Base-by-base conservation (phyloP, 2,888 invertebrate species). In the Nudaria mundana region DNA sequence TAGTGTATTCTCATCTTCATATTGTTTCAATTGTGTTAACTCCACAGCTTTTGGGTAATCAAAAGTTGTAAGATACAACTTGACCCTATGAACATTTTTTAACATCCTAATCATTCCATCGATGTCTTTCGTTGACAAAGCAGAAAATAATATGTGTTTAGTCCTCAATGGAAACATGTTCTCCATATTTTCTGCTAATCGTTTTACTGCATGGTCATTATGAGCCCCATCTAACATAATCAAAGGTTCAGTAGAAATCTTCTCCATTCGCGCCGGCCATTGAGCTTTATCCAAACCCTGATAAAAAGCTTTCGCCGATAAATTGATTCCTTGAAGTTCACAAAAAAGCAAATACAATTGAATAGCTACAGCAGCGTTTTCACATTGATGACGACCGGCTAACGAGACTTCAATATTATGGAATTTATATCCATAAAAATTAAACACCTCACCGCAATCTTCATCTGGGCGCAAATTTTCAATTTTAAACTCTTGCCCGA, bases 221-320 rank as follows among this genome's bases (percentile, higher is more conserved):
- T 36, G 36, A n/a, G 36, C 20, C 2, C 29, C 36, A 11, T 36
- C 36, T 15, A 36, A 36, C 14, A 36, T 36, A 7, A 36, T 11
- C 8, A 36, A 36, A 5, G 36, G 36, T 3, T 36, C 14, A 2
- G 5, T 13, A 14, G 10, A 22, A 29, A 36, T 30, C 15, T 22
- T 36, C 15, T 36, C 36, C 36, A 36, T 36, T 15, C 36, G 29
- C 8, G 36, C 36, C 8, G 30, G 36, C 36, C 36, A 36, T 7
- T 15, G 12, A 23, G 36, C 14, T 22, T 36, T 30, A 30, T 10
- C 10, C 12, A 36, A 30, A 4, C 36, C 36, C 30, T 23, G 36
- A 30, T 23, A 30, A 10, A 36, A 4, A 11, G 13, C 10, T 30
- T 22, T 3, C n/a, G 11, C 8, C 14, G n/a, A 4, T n/a, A 36